These are phyloP conservation scores for Eubasilissa splendida DNA, from an alignment of 2,888 invertebrate genomes.

Conservation along the genomic window DNA sequence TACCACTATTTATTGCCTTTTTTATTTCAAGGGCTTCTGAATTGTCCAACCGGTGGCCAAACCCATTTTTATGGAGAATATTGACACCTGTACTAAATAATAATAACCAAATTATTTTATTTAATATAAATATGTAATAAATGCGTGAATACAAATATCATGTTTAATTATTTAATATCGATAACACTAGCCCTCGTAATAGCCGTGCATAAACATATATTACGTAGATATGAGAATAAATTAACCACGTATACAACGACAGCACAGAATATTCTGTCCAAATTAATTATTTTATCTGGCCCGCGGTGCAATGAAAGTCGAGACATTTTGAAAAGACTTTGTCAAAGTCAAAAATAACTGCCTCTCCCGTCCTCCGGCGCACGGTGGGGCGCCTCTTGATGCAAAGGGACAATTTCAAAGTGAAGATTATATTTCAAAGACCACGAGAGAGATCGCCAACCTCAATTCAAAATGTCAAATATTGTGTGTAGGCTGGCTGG, in stretches of 20 bases:
- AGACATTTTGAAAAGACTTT: conserved; percentile 37
- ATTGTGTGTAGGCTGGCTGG: no score
- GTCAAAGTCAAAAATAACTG: conserved; percentile 45
- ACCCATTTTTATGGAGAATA: no score
- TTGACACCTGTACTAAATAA: no score
- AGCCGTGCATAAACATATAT: no score
- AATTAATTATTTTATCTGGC: not conserved
- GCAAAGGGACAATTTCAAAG: conserved; percentile 5
- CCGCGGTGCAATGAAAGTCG: conserved; percentile 17
- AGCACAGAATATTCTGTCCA: not conserved
- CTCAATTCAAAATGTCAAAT: not conserved
- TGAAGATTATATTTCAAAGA: not conserved
- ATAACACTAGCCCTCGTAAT: no score
- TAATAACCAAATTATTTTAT: no score
- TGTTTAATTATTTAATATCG: not conserved
- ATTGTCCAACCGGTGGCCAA: no score
- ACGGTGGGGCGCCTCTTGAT: not conserved
- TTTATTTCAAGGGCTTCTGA: no score
- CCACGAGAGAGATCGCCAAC: not conserved
- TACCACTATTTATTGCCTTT: no score
- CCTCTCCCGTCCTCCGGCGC: conserved; percentile 3
- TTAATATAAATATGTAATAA: not conserved
- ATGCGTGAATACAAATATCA: not conserved
- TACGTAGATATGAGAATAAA: no score
- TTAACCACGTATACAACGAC: not conserved